Base-by-base conservation (phyloP, 1,140 invertebrate species). In the Drosophila funebris region DNA sequence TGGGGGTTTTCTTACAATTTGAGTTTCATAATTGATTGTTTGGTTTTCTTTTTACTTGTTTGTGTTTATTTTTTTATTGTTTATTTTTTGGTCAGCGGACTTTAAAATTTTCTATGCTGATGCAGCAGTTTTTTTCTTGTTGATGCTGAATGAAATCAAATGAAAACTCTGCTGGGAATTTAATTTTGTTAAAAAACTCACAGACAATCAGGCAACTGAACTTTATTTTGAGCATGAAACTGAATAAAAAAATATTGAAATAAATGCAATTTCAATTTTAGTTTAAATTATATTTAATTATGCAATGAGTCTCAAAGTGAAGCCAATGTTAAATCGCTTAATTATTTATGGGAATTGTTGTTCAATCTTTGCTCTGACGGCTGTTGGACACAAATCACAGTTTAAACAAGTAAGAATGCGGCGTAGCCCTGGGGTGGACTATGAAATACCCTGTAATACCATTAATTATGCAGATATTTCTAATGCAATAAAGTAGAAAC, bases 21-120 rank as follows among this genome's bases (percentile, higher is more conserved):
- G 9, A 29, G 33, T 43, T 48, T 71, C 29, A 67, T 72, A 72
- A 72, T 67, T 72, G 62, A 67, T 72, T 72, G 62, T 72, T 72
- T 60, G 13, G 29, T 52, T 64, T 24, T 46, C 11, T 18, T 8
- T 8, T 44, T 43, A 16, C 7, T 5, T 22, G n/a, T 36, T 54
- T 54, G 16, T 2, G 4, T 43, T 20, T 43, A 8, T 41, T 11
- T 56, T 22, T 56, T 39, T 20, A 7, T 13, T 24, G 3, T 22
- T 54, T 31, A 31, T 9, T 33, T 52, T 52, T 14, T 14, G n/a
- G n/a, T 5, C n/a, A n/a, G 16, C 14, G 46, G 16, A 50, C 4
- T 63, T 39, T 36, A 16, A 53, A 24, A 61, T 66, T 50, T 43
- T 13, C 20, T 39, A 31, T 29, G 56, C 64, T 68, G 70, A 69